A percentile compares a stretch with the other conserved stretches of the same genome.
Evolutionary conservation across 2,113 vertebrate genomes (phyloP).

Genomic region (Anhinga anhinga): DNA sequence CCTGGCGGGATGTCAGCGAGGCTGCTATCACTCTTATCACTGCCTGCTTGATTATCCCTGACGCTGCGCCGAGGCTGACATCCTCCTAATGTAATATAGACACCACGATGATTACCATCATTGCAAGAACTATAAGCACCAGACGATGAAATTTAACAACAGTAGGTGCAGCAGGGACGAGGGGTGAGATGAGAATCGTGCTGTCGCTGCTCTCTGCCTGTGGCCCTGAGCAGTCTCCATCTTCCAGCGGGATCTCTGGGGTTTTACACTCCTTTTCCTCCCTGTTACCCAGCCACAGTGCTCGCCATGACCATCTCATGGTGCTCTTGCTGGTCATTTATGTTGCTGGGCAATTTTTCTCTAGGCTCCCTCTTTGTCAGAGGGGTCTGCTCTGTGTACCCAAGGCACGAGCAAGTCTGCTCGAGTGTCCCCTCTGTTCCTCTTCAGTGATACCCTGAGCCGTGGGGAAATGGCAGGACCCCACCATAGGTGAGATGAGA

Average conservation of each 20-base stretch:
- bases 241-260: background rate
- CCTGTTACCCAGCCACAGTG: background rate
- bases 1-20: background rate
- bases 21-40: background rate
- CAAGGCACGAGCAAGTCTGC: background rate
- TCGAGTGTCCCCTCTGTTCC: background rate
- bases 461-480: background rate
- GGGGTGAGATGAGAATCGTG: background rate
- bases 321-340: background rate
- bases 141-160: conserved; percentile 54
- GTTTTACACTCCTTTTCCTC: background rate
- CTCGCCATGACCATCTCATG: background rate
- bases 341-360: background rate
- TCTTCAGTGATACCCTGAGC: background rate
- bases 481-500: background rate
- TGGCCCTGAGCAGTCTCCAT: background rate
- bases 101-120: conserved; percentile 13
- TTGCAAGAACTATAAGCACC: conserved; percentile 46
- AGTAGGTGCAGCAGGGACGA: background rate
- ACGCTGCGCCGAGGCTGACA: background rate
- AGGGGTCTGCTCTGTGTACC: background rate
- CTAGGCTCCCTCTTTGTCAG: background rate
- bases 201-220: background rate
- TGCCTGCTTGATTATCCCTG: conserved; percentile 58
- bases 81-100: conserved; percentile 33